Evolutionary conservation across 2,113 vertebrate genomes (phyloP).

Genomic region (Tachuris rubrigastra): DNA sequence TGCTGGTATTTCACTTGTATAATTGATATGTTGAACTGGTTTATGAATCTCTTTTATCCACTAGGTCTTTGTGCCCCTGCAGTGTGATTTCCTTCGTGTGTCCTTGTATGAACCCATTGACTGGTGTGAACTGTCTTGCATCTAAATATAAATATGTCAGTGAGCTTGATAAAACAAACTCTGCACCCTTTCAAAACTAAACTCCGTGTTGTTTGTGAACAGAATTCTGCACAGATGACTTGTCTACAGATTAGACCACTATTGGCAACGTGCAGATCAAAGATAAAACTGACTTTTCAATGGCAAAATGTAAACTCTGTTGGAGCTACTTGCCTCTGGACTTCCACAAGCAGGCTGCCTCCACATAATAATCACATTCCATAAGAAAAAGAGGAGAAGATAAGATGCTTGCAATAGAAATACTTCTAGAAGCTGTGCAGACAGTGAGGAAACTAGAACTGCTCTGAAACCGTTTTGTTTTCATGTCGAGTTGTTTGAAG

Average conservation of each 20-base stretch:
- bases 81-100: background rate
- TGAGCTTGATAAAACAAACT: slow-evolving; percentile 22
- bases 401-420: background rate
- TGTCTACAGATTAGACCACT: background rate
- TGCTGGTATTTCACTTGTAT: background rate
- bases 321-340: background rate
- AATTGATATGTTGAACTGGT: background rate
- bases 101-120: slow-evolving; percentile 37
- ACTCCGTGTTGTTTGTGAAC: background rate
- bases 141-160: slow-evolving; percentile 38
- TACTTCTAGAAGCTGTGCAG: background rate
- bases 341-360: background rate
- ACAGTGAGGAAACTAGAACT: background rate
- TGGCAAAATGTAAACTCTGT: background rate
- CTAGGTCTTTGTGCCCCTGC: background rate
- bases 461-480: background rate
- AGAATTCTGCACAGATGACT: background rate
- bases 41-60: background rate
- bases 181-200: slow-evolving; percentile 10
- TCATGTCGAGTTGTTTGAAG: background rate
- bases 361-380: background rate
- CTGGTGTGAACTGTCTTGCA: background rate
- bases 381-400: background rate
- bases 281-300: slow-evolving; percentile 2
- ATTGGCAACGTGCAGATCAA: background rate